Evolutionary conservation across 2,888 invertebrate genomes (phyloP).

Genomic region (Hypolimnas misippus): DNA sequence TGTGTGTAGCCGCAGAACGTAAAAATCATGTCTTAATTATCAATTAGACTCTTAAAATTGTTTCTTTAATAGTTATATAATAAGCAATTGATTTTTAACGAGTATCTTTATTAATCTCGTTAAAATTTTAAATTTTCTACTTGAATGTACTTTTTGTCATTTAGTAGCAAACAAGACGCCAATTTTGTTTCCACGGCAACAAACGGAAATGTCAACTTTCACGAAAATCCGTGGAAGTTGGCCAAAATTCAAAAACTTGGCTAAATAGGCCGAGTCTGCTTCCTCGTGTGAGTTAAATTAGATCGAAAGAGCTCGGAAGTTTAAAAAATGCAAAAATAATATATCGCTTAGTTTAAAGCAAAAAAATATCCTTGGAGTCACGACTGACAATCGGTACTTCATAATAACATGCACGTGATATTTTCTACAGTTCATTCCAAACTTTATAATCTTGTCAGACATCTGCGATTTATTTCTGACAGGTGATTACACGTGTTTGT

Average conservation of each 20-base stretch:
- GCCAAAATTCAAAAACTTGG: constrained; percentile 31
- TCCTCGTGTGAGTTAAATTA: constrained; percentile 24
- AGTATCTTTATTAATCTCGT: background rate
- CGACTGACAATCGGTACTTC: no score
- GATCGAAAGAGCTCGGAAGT: background rate
- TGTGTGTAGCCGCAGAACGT: background rate
- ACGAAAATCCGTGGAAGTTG: constrained; percentile 26
- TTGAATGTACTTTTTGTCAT: background rate
- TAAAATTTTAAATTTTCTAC: background rate
- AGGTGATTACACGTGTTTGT: no score
- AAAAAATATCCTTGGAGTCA: no score
- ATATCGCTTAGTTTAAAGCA: background rate
- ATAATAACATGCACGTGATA: no score
- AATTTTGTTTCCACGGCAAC: background rate
- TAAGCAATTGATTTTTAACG: background rate
- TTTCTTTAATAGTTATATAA: background rate
- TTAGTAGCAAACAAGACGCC: background rate
- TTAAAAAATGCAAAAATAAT: no score
- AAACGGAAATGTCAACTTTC: constrained; percentile 11
- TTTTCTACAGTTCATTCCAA: no score
- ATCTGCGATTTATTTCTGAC: no score
- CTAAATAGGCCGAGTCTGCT: constrained; percentile 28
- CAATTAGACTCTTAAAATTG: background rate
- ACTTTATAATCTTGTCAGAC: no score
- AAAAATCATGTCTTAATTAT: background rate